Evolutionary conservation across 2,797 vertebrate genomes (phyloP).

Genomic region (Euthynnus affinis): DNA sequence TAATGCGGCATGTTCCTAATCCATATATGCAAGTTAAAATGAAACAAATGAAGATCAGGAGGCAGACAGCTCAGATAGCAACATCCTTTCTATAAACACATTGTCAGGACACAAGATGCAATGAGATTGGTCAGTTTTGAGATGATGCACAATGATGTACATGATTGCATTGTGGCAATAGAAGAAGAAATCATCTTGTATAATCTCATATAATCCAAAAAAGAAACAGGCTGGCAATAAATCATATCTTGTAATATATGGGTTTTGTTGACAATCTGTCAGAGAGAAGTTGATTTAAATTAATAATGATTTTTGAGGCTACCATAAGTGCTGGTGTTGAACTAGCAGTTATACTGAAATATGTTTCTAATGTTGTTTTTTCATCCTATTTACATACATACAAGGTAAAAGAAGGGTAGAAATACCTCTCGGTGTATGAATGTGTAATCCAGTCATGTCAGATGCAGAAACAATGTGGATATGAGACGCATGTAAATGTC

Average conservation of each 20-base stretch:
- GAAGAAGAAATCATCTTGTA: neutral
- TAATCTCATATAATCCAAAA: slow-evolving; percentile 22
- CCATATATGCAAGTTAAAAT: slow-evolving; percentile 3
- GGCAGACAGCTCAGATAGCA: neutral
- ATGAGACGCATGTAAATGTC: slow-evolving; percentile 25
- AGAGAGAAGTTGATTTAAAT: slow-evolving; percentile 13
- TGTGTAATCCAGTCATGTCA: slow-evolving; percentile 15
- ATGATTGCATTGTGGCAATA: no score
- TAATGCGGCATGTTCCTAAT: slow-evolving; percentile 25
- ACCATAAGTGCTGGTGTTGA: neutral
- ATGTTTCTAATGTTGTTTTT: neutral
- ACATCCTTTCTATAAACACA: no score
- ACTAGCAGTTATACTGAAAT: neutral
- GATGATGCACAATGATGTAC: no score
- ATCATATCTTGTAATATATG: slow-evolving; percentile 12
- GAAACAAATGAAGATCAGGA: slow-evolving; percentile 31
- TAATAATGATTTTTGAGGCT: slow-evolving; percentile 18
- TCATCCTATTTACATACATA: neutral
- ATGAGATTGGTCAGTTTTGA: no score
- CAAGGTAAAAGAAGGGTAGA: slow-evolving; percentile 7
- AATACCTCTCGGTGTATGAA: neutral
- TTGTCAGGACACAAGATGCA: no score
- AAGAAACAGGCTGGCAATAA: slow-evolving; percentile 10
- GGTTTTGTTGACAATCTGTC: slow-evolving; percentile 5
- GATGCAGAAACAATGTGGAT: neutral